Base-by-base conservation (phyloP, 2,797 vertebrate genomes). In the Furcifer pardalis region DNA sequence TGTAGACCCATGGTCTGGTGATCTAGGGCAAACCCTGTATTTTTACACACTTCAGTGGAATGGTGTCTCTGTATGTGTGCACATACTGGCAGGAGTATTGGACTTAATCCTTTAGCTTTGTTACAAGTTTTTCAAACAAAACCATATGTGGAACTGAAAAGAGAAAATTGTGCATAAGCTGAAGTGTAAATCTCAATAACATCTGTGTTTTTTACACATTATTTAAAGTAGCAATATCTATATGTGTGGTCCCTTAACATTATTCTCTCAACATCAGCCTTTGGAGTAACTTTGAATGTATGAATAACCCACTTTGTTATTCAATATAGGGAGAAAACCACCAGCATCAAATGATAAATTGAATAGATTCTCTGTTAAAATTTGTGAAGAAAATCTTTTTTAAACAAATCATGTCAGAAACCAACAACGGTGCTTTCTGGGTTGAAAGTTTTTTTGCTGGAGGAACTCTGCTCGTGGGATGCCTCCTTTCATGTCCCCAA, bases 221-320 rank as follows among this genome's bases (percentile, higher is more conserved):
- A 87, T 60, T 83, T 86, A 3, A 75, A 68, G 72, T 27, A 72
- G 12, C 12, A 88, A 19, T 19, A 87, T 1, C 42, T 49, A 35
- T 1, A 2, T 27, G 27, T 5, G 60, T 77, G 49, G 2, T 73
- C 15, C 66, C 35, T 89, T 52, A 42, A 21, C 63, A 37, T 83
- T 77, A 5, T 8, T 44, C 84, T 77, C 1, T 87, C 23, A 19
- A 71, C 27, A 81, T 89, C 76, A 86, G 8, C 56, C 62, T 83
- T 19, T 1, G 74, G 44, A 37, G 3, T 42, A 76, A 59, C 60
- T n/a, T 2, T 71, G 75, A 71, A 71, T 56, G n/a, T 37, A 32
- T 37, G 19, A 49, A 35, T 4, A 49, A 65, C 25, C 1, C 17
- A 72, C 0, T 5, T 1, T n/a, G 23, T 42, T 27, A 23, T 77